Evolutionary conservation across 2,888 invertebrate genomes (phyloP).

Genomic region (Anorthoa munda): DNA sequence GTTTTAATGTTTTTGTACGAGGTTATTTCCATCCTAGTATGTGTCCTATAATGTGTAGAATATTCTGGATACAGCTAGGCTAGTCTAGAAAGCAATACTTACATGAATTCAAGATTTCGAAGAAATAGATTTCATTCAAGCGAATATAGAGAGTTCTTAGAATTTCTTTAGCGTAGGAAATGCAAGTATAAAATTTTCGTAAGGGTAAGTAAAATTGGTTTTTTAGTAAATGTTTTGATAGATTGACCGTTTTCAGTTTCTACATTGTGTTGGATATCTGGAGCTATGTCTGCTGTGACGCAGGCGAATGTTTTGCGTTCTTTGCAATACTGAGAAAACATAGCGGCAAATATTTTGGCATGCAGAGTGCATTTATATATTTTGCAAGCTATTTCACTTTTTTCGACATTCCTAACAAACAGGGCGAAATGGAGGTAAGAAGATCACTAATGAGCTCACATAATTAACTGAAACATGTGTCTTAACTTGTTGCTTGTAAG

Average conservation of each 20-base stretch:
- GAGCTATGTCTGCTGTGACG: conserved; percentile 49
- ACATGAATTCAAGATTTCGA: conserved; percentile 14
- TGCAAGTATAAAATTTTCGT: conserved; percentile 3
- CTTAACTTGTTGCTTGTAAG: conserved; percentile 6
- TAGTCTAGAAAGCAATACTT: conserved; percentile 9
- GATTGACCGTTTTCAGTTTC: conserved; percentile 15
- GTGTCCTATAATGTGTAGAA: conserved; percentile 46
- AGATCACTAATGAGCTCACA: conserved; percentile 15
- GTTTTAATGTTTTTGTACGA: conserved; percentile 45
- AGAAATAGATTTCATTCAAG: conserved; percentile 25
- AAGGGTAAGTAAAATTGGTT: conserved; percentile 3
- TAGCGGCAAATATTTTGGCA: conserved; percentile 55
- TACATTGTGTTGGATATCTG: conserved; percentile 24
- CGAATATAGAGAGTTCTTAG: conserved; percentile 20
- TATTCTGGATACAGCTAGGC: conserved; percentile 24
- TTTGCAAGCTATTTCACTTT: conserved; percentile 29
- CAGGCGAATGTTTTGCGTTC: conserved; percentile 38
- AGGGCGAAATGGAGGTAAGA: conserved; percentile 29
- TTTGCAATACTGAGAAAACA: conserved; percentile 42
- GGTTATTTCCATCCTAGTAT: conserved; percentile 39
- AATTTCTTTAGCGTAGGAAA: conserved; percentile 12
- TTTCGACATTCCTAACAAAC: conserved; percentile 32
- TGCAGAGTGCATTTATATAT: conserved; percentile 29
- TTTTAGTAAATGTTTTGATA: conserved; percentile 43
- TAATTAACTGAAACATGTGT: conserved; percentile 17